Evolutionary conservation across 92 coral and sea anemone species (phyloP).

Genomic region (Porites rus): DNA sequence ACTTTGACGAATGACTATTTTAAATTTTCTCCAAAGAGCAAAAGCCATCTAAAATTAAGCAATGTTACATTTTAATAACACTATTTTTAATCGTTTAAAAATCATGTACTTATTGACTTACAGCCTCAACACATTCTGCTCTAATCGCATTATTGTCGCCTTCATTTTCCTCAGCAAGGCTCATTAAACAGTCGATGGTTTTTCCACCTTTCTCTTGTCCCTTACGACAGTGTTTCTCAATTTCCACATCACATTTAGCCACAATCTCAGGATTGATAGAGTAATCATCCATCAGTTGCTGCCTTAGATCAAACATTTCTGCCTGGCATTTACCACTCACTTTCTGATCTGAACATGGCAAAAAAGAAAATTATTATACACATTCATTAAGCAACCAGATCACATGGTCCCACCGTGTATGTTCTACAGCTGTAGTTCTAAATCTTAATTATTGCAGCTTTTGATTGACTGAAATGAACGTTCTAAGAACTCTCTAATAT

Average conservation of each 20-base stretch:
- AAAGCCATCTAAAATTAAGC: too few relatives aligned
- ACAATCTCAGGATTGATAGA: constrained; percentile 93
- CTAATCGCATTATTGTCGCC: constrained; percentile 43
- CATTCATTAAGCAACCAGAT: too few relatives aligned
- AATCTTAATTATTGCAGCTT: too few relatives aligned
- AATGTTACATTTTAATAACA: too few relatives aligned
- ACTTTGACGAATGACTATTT: too few relatives aligned
- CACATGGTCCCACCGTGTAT: too few relatives aligned
- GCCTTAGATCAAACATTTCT: constrained; percentile 83
- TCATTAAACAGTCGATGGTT: constrained; percentile 96
- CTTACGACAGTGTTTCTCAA: constrained; percentile 59
- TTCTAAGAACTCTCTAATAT: too few relatives aligned
- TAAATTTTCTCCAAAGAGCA: too few relatives aligned
- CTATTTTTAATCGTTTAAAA: too few relatives aligned
- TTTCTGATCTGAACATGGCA: constrained; percentile 56
- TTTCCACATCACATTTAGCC: constrained; percentile 82
- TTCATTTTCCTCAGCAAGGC: constrained; percentile 77
- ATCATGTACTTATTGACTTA: constrained; percentile 30
- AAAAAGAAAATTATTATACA: background rate
- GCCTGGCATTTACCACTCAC: constrained; percentile 87
- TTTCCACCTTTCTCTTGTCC: constrained; percentile 82
- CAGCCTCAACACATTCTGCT: constrained; percentile 78
- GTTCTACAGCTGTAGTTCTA: too few relatives aligned
- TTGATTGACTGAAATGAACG: too few relatives aligned
- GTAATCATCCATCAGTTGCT: constrained; percentile 94